Percentiles rank a stretch among this genome's conserved stretches.
These are phyloP conservation scores for Sturnira hondurensis DNA, from an alignment of 2,113 vertebrate genomes.

Conservation along the genomic window DNA sequence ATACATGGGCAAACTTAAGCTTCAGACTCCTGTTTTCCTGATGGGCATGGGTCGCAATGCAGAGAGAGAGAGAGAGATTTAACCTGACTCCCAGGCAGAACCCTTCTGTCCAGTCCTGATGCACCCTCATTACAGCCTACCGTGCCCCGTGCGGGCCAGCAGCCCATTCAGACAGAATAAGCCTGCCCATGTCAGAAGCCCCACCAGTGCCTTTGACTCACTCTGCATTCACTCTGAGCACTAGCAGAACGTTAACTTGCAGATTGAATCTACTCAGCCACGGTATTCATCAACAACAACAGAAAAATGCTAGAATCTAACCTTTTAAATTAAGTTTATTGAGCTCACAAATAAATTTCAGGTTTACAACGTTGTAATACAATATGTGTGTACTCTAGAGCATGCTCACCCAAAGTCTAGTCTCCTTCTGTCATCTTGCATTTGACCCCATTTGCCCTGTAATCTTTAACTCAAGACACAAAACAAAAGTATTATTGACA, in stretches of 20 bases:
- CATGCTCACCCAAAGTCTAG: not conserved
- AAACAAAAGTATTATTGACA: conserved; percentile 29
- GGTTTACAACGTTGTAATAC: not conserved
- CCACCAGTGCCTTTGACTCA: not conserved
- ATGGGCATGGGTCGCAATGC: not conserved
- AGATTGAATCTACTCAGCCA: not conserved
- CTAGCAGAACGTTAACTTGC: not conserved
- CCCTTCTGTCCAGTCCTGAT: not conserved
- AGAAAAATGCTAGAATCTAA: not conserved
- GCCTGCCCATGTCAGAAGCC: not conserved
- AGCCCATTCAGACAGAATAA: not conserved
- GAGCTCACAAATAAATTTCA: not conserved
- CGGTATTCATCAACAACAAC: not conserved
- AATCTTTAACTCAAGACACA: not conserved
- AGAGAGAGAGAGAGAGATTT: not conserved
- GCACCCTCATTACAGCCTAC: not conserved
- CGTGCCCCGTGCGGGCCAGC: no score
- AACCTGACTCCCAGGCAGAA: not conserved
- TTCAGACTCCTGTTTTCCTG: not conserved
- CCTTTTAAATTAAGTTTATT: not conserved
- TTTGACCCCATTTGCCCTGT: not conserved
- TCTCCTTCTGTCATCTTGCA: no score
- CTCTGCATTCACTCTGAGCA: not conserved
- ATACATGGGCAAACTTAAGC: not conserved
- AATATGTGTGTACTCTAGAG: not conserved